Evolutionary conservation across 2,797 vertebrate genomes (phyloP), one percentile per base, ranked within the genome.

Genomic region (Chelidonichthys spinosus): DNA sequence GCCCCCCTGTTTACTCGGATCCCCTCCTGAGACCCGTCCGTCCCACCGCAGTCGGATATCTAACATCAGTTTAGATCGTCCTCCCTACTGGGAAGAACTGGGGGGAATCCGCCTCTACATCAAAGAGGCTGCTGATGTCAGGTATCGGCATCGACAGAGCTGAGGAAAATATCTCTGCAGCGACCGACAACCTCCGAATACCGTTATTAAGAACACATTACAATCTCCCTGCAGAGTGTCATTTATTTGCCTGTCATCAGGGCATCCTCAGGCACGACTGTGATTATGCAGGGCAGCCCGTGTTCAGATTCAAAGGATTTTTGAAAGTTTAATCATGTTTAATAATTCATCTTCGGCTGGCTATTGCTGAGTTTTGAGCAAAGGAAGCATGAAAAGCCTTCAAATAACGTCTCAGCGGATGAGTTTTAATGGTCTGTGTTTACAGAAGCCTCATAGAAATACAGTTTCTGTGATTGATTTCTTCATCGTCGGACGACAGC

Each of bases 261-360:
- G 25, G 18, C 7, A 17, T 44, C 11, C n/a, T 35, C 9, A 13
- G 61, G 67, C 69, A 70, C 2, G 7, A 73, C 53, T 68, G 33
- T 62, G 10, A 73, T 81, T 58, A 61, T 55, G 6, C 49, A 72
- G 39, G 32, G 42, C 54, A 70, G 25, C 36, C 56, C 25, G 17
- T 53, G 46, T 72, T 46, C 9, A 35, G 43, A n/a, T 40, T 44
- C 43, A 61, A 10, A 68, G 55, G 50, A 33, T 60, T 36, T 25
- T 15, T 79, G 6, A 74, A 84, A 72, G 17, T 87, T 80, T 67
- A 70, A 85, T 71, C 3, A 1, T 61, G 47, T 54, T 79, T 7
- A 50, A 72, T 85, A 64, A 67, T 69, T 83, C 0, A 79, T 72
- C 63, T n/a, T 5, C 18, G n/a, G 18, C 11, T 25, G 56, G 43